phyloP scores from a whole-genome alignment of 23 tunicate genomes.

The Ascidia mentula region DNA sequence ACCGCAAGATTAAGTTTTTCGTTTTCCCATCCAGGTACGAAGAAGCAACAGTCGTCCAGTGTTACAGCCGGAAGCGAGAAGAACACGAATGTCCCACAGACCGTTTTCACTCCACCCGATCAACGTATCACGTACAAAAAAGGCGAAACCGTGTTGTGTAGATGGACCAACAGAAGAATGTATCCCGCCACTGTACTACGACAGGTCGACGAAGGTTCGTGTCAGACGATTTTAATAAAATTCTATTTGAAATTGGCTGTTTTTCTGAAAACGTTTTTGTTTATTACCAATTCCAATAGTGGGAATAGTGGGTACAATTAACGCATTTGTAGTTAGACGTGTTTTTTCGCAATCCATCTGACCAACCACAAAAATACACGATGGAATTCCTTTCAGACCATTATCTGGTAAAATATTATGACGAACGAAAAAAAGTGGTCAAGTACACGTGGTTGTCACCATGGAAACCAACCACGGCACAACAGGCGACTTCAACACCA shows the following conservation, averaged over 20 bases:
- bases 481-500: conserved; percentile 6
- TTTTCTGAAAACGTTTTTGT: background rate
- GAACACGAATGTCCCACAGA: background rate
- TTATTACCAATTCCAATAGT: background rate
- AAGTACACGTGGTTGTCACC: conserved; percentile 65
- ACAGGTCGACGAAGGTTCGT: conserved; percentile 37
- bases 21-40: too few species aligned
- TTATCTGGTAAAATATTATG: conserved; percentile 60
- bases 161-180: conserved; percentile 70
- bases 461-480: conserved; percentile 46
- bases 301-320: background rate
- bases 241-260: background rate
- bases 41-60: too few species aligned
- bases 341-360: background rate
- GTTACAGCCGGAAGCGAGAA: too few species aligned
- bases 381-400: conserved; percentile 40
- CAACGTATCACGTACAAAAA: conserved; percentile 10
- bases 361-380: background rate
- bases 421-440: conserved; percentile 60
- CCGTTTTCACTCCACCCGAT: background rate
- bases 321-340: background rate
- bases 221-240: too few species aligned
- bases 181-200: conserved; percentile 70
- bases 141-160: conserved; percentile 64
- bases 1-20: too few species aligned